These are phyloP conservation scores for Corythaeola cristata DNA, from an alignment of 2,113 vertebrate genomes.

Conservation along the genomic window DNA sequence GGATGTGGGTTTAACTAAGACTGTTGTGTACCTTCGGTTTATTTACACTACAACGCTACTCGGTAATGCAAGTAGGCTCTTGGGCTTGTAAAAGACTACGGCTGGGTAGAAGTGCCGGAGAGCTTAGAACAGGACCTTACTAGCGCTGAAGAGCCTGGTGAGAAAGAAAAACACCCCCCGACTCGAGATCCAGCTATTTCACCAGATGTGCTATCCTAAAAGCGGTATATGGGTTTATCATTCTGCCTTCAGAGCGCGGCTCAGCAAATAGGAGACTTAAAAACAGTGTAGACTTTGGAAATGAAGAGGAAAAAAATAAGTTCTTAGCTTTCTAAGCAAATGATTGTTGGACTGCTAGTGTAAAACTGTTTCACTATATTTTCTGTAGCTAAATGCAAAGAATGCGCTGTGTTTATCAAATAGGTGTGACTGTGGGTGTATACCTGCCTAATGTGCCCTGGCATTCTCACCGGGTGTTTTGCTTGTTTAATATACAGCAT, in stretches of 20 bases:
- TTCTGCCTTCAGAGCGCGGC: background rate
- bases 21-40: background rate
- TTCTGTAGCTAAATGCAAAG: background rate
- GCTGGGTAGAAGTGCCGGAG: background rate
- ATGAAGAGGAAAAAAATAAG: fast-evolving
- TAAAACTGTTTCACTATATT: background rate
- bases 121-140: background rate
- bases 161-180: background rate
- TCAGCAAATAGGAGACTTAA: background rate
- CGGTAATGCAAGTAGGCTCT: background rate
- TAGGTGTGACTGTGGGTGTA: background rate
- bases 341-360: background rate
- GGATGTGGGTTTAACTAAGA: background rate
- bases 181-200: background rate
- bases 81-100: background rate
- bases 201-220: background rate
- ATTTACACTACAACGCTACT: background rate
- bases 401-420: background rate
- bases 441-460: background rate
- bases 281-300: background rate
- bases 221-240: background rate
- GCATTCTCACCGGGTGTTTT: background rate
- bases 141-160: background rate
- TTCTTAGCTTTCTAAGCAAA: background rate
- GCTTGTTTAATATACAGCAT: background rate